These are phyloP conservation scores for Tonatia bakeri DNA, from an alignment of 2,113 vertebrate species.

Conservation along the genomic window DNA sequence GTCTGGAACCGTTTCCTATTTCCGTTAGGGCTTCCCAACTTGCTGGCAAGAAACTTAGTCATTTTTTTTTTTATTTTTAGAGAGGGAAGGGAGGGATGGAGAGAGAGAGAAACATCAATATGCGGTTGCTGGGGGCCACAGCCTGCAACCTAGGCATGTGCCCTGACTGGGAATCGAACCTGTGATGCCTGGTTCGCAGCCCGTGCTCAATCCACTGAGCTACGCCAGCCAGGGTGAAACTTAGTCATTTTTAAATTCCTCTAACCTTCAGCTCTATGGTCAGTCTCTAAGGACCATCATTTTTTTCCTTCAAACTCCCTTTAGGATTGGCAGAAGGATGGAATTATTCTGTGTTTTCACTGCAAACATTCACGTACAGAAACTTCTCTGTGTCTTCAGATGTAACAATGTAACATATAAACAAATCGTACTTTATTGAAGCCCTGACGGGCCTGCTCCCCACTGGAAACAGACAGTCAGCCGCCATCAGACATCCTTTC, in stretches of 20 bases:
- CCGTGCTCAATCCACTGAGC: too few relatives aligned
- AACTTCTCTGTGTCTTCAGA: not conserved
- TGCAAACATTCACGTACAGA: not conserved
- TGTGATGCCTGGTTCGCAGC: too few relatives aligned
- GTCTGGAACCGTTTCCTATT: not conserved
- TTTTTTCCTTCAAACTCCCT: not conserved
- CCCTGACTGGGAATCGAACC: too few relatives aligned
- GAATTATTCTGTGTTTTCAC: constrained; percentile 30
- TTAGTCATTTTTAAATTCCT: not conserved
- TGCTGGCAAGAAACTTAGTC: not conserved
- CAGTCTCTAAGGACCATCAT: not conserved
- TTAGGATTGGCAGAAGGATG: not conserved
- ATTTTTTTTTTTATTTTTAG: too few relatives aligned
- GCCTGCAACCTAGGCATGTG: too few relatives aligned
- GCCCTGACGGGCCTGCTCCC: not conserved
- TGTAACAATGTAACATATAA: not conserved
- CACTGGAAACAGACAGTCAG: not conserved
- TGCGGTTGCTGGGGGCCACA: too few relatives aligned
- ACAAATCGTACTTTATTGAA: not conserved
- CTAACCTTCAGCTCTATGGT: not conserved
- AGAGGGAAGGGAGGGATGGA: too few relatives aligned
- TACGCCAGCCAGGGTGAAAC: too few relatives aligned
- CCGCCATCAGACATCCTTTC: not conserved
- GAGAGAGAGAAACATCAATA: too few relatives aligned
- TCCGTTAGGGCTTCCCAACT: not conserved